Evolutionary conservation across 2,113 vertebrate genomes (phyloP).

Genomic region (Chionodraco myersi): DNA sequence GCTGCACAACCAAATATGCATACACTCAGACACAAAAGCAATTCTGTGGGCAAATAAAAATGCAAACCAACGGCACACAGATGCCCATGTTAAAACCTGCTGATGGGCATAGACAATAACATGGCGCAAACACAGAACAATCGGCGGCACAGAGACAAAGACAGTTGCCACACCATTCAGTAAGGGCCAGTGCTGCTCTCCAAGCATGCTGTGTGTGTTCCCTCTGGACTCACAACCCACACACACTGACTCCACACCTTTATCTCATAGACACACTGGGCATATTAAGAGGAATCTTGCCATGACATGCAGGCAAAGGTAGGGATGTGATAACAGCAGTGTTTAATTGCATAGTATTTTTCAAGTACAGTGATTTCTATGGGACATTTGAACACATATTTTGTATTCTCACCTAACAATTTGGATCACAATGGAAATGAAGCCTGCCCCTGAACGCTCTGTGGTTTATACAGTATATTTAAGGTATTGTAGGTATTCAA

Average conservation of each 20-base stretch:
- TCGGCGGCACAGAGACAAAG: slow-evolving; percentile 57
- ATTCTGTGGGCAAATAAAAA: slow-evolving; percentile 59
- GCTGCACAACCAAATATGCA: slow-evolving; percentile 45
- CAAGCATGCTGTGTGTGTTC: slow-evolving; percentile 21
- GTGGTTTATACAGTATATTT: neutral
- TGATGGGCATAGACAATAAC: slow-evolving; percentile 37
- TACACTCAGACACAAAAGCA: slow-evolving; percentile 64
- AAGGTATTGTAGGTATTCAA: neutral
- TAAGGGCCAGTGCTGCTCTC: slow-evolving; percentile 21
- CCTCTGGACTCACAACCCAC: slow-evolving; percentile 15
- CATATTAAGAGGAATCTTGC: slow-evolving; percentile 24
- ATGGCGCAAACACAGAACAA: slow-evolving; percentile 39
- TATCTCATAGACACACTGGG: slow-evolving; percentile 39
- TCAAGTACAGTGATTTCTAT: neutral
- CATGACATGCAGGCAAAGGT: slow-evolving; percentile 1
- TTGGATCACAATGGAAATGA: neutral
- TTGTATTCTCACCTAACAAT: neutral
- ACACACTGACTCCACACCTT: slow-evolving; percentile 38
- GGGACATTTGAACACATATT: neutral
- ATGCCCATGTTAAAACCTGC: slow-evolving; percentile 57
- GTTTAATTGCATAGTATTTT: slow-evolving; percentile 17
- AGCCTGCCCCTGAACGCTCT: neutral
- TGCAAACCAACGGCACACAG: slow-evolving; percentile 59
- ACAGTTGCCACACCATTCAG: slow-evolving; percentile 32
- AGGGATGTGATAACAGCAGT: slow-evolving; percentile 3